Evolutionary conservation across 2,113 vertebrate genomes (phyloP), one percentile per base, ranked within the genome.

Genomic region (Maccullochella peelii): DNA sequence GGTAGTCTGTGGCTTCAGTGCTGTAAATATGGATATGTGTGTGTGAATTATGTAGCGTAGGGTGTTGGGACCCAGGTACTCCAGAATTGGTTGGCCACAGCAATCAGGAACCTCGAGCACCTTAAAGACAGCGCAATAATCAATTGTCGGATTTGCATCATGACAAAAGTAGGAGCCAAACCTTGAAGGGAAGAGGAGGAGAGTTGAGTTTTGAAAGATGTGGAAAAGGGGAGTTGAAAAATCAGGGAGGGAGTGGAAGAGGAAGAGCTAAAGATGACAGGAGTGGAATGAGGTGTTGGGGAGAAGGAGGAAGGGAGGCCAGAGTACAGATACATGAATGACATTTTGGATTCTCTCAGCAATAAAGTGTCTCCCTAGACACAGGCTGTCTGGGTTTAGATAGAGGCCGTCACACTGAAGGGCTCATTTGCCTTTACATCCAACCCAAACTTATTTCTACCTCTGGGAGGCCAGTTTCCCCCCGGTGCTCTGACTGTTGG

Each of bases 401-500:
- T 91, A 82, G 82, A 86, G 82, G 85, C 79, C 79, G 79, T 93
- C 90, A 91, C 84, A 92, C 80, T 80, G 87, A 89, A 85, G 84
- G 88, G 81, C 88, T 94, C 91, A 93, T 94, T 94, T 94, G 89
- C 92, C 85, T 93, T 94, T 93, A 92, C 80, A 71, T 89, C 84
- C 88, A 91, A 84, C 59, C 78, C 86, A 87, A 89, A 93, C 84
- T 84, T 87, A 88, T 89, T 91, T 88, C 87, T 89, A 88, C 87
- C 14, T 54, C 61, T 71, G 86, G 83, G 86, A 89, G 54, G 38
- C 54, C 58, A 10, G 23, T 20, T 20, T 9, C 87, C 71, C 82
- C 1, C 6, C 14, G 0, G 33, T 5, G 14, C 49, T 72, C 55
- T 16, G 5, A 40, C 66, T 86, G 23, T 72, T 42, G 12, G 7